Conservation (phyloP, 2,113 vertebrate genomes). For the Poeciliopsis occidentalis region DNA sequence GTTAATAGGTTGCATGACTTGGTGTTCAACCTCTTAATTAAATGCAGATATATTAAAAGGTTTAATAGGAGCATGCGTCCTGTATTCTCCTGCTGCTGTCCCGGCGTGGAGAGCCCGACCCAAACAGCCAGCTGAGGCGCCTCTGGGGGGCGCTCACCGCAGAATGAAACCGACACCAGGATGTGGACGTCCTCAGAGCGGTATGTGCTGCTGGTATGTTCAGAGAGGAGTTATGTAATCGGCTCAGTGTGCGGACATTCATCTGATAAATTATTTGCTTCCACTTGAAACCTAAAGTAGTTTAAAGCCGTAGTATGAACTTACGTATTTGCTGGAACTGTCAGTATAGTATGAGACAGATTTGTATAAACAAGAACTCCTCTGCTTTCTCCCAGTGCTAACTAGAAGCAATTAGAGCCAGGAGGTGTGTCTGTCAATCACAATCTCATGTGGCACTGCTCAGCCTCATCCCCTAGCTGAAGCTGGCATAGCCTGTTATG, state of each 20-base stretch:
- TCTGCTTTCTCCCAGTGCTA: too few species aligned
- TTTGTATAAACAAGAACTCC: too few species aligned
- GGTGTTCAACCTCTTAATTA: too few species aligned
- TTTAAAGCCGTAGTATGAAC: neutral
- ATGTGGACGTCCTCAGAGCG: neutral
- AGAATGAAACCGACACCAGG: constrained; percentile 9
- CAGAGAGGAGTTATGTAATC: neutral
- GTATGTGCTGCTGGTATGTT: neutral
- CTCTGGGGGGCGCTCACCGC: neutral
- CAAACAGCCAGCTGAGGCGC: neutral
- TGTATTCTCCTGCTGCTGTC: neutral
- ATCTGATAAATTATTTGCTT: too few species aligned
- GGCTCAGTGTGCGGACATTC: neutral
- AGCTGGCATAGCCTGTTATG: too few species aligned
- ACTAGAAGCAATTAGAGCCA: too few species aligned
- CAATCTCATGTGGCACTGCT: too few species aligned
- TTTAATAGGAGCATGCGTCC: neutral
- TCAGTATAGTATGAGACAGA: too few species aligned
- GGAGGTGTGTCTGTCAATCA: too few species aligned
- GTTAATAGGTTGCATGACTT: too few species aligned
- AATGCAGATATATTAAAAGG: neutral
- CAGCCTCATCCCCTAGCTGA: too few species aligned
- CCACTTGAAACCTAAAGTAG: neutral
- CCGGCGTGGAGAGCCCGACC: neutral
- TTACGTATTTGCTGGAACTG: too few species aligned